phyloP scores from a whole-genome alignment of 64 coral and sea anemone genomes.

The Anthopleura sola region DNA sequence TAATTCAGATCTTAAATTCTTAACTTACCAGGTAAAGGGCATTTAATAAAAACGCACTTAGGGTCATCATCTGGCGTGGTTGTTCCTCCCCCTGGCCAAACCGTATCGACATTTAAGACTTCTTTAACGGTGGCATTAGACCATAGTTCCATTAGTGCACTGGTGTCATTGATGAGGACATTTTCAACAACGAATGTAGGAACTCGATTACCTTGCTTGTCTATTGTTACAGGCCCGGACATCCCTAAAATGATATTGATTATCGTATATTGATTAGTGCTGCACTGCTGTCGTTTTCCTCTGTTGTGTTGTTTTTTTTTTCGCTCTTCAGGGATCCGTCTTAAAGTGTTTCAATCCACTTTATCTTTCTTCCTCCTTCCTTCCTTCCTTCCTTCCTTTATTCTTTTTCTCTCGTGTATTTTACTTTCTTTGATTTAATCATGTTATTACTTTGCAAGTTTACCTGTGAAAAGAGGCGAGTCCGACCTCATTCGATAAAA shows the following conservation, averaged over 20 bases:
- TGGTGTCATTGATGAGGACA: slow-evolving; percentile 21
- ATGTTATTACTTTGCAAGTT: no score
- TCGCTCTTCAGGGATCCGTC: not conserved
- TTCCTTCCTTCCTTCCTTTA: not conserved
- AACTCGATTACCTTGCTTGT: slow-evolving; percentile 63
- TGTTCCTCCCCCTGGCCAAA: slow-evolving; percentile 70
- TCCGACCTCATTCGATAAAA: slow-evolving; percentile 29
- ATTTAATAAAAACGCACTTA: slow-evolving; percentile 37
- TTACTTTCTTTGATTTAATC: not conserved
- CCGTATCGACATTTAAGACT: not conserved
- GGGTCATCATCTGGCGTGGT: slow-evolving; percentile 64
- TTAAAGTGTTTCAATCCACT: not conserved
- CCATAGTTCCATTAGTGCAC: slow-evolving; percentile 34
- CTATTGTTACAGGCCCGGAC: slow-evolving; percentile 60
- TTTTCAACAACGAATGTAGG: slow-evolving; percentile 76
- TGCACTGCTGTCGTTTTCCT: not conserved
- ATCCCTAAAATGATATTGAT: slow-evolving; percentile 31
- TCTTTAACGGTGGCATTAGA: not conserved
- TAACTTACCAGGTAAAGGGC: not conserved
- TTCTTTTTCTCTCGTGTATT: not conserved
- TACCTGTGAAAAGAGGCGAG: slow-evolving; percentile 14
- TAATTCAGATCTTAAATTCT: not conserved
- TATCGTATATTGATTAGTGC: not conserved
- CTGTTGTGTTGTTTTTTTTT: not conserved
- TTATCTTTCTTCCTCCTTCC: not conserved